These are phyloP conservation scores for Archocentrus centrarchus DNA, from an alignment of 2,113 vertebrate species.

Conservation along the genomic window DNA sequence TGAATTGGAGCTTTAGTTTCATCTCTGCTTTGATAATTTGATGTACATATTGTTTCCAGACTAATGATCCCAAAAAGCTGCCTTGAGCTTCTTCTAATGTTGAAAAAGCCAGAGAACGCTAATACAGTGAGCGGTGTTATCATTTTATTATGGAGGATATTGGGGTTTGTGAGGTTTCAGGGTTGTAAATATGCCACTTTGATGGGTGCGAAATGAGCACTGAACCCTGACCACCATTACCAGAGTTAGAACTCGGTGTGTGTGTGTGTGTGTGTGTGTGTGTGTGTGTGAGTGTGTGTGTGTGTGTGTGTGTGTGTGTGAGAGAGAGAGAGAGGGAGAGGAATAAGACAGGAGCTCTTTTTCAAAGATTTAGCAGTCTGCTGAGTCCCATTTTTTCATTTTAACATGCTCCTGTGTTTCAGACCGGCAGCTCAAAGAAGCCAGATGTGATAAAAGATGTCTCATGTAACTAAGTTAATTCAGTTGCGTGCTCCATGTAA, in stretches of 20 bases:
- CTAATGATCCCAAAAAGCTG: neutral
- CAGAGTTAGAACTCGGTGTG: neutral
- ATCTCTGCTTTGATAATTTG: neutral
- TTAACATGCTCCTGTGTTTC: neutral
- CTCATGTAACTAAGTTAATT: neutral
- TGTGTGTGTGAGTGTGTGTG: neutral
- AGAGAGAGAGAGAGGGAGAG: neutral
- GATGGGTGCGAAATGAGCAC: conserved; percentile 66
- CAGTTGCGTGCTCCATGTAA: neutral
- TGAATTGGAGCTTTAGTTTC: neutral
- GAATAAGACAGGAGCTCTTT: neutral
- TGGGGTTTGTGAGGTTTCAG: conserved; percentile 23
- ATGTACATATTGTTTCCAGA: neutral
- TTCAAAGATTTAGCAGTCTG: conserved; percentile 1
- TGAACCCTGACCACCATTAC: conserved; percentile 59
- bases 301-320: neutral
- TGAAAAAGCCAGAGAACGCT: neutral
- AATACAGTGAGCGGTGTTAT: neutral
- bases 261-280: conserved; percentile 4
- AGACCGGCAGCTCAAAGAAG: neutral
- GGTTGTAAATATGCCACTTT: conserved; percentile 64
- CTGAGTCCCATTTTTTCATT: neutral
- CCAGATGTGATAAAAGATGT: neutral
- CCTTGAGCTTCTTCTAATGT: neutral
- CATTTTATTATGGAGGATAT: conserved; percentile 18